Evolutionary conservation across 2,113 vertebrate genomes (phyloP), one percentile per base, ranked within the genome.

Genomic region (Bos javanicus): DNA sequence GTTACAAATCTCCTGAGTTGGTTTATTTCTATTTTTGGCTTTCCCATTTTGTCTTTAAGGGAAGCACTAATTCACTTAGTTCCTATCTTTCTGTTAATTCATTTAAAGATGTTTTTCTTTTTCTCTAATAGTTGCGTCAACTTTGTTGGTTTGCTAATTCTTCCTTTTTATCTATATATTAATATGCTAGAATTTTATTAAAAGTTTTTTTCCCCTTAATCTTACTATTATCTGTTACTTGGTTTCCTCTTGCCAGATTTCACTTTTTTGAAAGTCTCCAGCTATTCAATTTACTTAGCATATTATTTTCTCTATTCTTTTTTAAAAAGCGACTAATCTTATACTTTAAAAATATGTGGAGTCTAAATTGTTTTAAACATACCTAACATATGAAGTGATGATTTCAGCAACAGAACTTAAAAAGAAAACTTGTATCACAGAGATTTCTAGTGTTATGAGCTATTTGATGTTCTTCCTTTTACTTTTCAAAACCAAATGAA

Each of bases 201-300:
- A 87, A 93, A 62, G 28, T 57, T 92, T 13, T 39, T 56, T 67
- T 43, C 91, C 33, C 62, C 36, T 80, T 85, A 90, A 93, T 60
- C n/a, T 95, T 87, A 97, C 36, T 95, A 11, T 57, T 84, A 91
- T 48, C n/a, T 15, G 84, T 28, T 78, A 71, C 12, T 2, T 89
- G 33, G 14, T 56, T 57, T 36, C 85, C 88, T 96, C 62, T 90
- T 94, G 19, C 12, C 23, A 85, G 39, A 74, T 95, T 74, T 85
- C 13, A 91, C 88, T 88, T 90, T 33, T 95, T 94, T 93, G 26
- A 90, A 60, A 82, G 16, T 90, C 43, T 96, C 50, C 26, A 92
- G 86, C 23, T 84, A 64, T 67, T 96, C 81, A 92, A 60, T 80
- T 92, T 86, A 89, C 84, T 95, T 92, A 87, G 83, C 43, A 86